Percentiles rank a stretch among this genome's conserved stretches.
These are phyloP conservation scores for Bujurquina vittata DNA, from an alignment of 2,113 vertebrate genomes.

Conservation along the genomic window DNA sequence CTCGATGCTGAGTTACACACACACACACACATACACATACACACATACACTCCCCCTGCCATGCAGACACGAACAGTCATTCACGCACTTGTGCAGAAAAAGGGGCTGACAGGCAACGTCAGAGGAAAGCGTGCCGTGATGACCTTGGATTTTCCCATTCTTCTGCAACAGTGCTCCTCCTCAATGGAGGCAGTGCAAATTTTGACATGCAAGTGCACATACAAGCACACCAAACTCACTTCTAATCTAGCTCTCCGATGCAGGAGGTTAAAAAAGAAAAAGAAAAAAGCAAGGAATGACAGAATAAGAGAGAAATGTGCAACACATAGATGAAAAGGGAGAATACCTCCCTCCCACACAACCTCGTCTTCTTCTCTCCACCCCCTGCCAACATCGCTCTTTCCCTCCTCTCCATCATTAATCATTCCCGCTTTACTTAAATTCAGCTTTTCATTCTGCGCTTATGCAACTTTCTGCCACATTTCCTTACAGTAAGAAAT, in stretches of 20 bases:
- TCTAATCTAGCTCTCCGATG: constrained; percentile 42
- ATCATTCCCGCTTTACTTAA: constrained; percentile 36
- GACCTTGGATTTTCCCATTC: constrained; percentile 80
- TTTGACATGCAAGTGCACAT: constrained; percentile 32
- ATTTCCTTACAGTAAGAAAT: constrained; percentile 12
- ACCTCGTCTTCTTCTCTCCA: constrained; percentile 29
- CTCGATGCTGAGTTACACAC: constrained; percentile 55
- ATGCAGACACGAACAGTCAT: constrained; percentile 18
- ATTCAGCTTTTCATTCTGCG: constrained; percentile 16
- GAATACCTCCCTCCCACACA: constrained; percentile 57
- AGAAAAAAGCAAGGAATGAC: neutral
- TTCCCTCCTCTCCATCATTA: constrained; percentile 36
- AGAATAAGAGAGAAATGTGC: constrained; percentile 25
- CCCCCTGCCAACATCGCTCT: constrained; percentile 25
- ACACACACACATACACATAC: constrained; percentile 37
- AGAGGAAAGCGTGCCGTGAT: constrained; percentile 64
- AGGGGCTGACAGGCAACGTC: constrained; percentile 56
- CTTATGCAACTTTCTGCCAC: constrained; percentile 16
- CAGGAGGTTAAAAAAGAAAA: neutral
- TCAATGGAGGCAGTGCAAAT: constrained; percentile 48
- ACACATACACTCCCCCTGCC: constrained; percentile 41
- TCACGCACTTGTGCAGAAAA: constrained; percentile 17
- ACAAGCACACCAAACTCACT: constrained; percentile 34
- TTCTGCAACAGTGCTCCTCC: constrained; percentile 56
- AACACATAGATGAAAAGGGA: constrained; percentile 36